These are phyloP conservation scores for Oligia strigilis DNA, from an alignment of 2,888 invertebrate species.

Conservation along the genomic window DNA sequence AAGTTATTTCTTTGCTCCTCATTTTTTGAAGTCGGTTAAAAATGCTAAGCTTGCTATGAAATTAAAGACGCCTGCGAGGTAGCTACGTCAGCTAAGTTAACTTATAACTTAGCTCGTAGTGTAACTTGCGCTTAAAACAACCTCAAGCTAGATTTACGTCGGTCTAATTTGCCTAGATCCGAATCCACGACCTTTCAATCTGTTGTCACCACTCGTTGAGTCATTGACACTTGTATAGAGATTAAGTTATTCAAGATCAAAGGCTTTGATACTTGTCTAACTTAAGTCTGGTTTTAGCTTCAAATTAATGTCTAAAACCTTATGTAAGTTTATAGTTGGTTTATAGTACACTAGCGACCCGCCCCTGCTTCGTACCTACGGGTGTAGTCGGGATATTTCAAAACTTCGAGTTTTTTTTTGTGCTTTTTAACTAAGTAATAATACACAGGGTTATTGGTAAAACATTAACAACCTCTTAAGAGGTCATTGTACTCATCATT, in stretches of 20 bases:
- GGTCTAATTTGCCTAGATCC: conserved; percentile 11
- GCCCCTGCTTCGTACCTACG: not conserved
- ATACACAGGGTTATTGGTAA: not conserved
- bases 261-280: conserved; percentile 7
- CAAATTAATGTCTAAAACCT: not conserved
- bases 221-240: conserved; percentile 33
- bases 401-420: not conserved
- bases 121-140: not conserved
- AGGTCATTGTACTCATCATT: too few relatives aligned
- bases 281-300: conserved; percentile 6
- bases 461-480: too few relatives aligned
- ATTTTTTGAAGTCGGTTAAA: too few relatives aligned
- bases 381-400: not conserved
- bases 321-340: not conserved
- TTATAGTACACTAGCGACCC: not conserved
- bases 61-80: not conserved
- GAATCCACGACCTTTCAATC: conserved; percentile 42
- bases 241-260: conserved; percentile 52
- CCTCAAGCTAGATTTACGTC: not conserved
- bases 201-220: conserved; percentile 17
- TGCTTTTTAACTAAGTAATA: not conserved
- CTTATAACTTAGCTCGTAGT: not conserved
- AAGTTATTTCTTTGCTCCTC: too few relatives aligned
- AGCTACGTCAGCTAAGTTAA: not conserved
- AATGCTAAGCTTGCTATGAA: too few relatives aligned